These are phyloP conservation scores for Brachionus sp. DNA, from an alignment of 1,140 invertebrate species.

Conservation along the genomic window DNA sequence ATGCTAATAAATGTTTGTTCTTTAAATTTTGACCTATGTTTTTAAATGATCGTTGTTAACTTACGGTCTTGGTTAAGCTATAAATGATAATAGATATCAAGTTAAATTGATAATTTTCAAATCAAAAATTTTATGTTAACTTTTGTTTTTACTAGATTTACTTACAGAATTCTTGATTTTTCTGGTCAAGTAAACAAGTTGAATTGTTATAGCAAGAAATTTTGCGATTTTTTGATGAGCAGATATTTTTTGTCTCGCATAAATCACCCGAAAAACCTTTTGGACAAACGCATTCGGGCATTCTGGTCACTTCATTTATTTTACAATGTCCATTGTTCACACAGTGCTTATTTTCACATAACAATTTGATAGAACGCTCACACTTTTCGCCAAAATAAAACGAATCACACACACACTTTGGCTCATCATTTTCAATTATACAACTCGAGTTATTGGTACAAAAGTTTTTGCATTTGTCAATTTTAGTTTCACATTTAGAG, in stretches of 20 bases:
- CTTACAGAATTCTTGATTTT: conserved; percentile 45
- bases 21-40: too few relatives aligned
- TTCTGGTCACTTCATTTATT: background rate
- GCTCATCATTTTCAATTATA: conserved; percentile 29
- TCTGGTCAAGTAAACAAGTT: conserved; percentile 13
- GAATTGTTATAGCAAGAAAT: conserved; percentile 37
- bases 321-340: background rate
- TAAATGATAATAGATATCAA: too few relatives aligned
- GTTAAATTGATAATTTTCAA: too few relatives aligned
- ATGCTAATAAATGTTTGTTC: too few relatives aligned
- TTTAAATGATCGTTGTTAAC: too few relatives aligned
- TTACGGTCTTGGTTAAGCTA: too few relatives aligned
- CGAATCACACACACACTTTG: conserved; percentile 41
- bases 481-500: background rate
- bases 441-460: conserved; percentile 41
- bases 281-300: conserved; percentile 9
- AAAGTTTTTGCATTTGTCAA: conserved; percentile 14
- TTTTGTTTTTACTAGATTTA: background rate
- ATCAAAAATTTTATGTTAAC: too few relatives aligned
- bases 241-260: conserved; percentile 22
- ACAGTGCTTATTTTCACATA: conserved; percentile 26
- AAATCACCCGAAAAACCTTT: background rate
- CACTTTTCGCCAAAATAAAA: conserved; percentile 32
- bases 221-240: background rate
- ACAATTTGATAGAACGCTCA: conserved; percentile 20